These are phyloP conservation scores for Himalopsyche kuldschensis DNA, from an alignment of 2,888 invertebrate genomes.

Conservation along the genomic window DNA sequence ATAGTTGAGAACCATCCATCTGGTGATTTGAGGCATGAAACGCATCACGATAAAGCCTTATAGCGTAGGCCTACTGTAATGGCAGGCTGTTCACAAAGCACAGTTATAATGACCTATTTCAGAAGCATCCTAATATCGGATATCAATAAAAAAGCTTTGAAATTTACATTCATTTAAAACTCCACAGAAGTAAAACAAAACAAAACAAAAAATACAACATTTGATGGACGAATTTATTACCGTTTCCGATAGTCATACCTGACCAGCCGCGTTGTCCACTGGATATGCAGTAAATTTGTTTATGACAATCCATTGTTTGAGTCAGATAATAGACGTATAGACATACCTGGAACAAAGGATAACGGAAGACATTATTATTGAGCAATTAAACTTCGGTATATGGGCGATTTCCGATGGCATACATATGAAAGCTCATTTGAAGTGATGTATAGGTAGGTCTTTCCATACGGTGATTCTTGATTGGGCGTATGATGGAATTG, in stretches of 20 bases:
- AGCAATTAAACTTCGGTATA: neutral
- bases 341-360: neutral
- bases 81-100: no score
- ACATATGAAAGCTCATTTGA: neutral
- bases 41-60: no score
- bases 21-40: no score
- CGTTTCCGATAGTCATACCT: neutral
- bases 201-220: neutral
- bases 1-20: no score
- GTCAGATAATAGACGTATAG: neutral
- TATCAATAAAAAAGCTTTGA: neutral
- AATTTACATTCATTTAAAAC: neutral
- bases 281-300: neutral
- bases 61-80: no score
- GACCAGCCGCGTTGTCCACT: neutral
- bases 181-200: neutral
- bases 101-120: neutral
- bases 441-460: neutral
- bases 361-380: neutral
- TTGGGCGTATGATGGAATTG: no score
- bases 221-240: neutral
- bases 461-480: no score
- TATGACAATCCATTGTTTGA: neutral
- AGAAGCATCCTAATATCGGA: neutral
- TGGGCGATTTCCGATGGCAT: neutral